phyloP scores from a whole-genome alignment of 2,888 invertebrate genomes.

The Ornithoptera priamus region DNA sequence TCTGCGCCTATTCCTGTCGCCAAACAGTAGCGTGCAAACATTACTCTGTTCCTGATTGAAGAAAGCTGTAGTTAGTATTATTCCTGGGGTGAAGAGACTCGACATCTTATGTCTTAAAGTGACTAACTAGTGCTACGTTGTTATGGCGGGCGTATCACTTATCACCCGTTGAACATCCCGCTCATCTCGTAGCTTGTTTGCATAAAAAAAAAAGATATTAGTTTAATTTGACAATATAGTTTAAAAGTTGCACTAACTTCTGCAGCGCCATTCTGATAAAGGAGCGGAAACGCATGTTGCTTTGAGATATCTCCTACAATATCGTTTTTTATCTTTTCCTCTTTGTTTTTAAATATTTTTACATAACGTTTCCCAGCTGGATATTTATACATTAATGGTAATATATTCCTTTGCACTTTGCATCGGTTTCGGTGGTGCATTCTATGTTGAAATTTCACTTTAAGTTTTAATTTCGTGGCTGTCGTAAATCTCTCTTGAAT shows the following conservation, averaged over 20 bases:
- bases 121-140: too few species aligned
- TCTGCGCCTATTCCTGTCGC: too few species aligned
- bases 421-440: background rate
- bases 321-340: background rate
- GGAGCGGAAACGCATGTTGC: slow-evolving; percentile 15
- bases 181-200: too few species aligned
- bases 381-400: slow-evolving; percentile 1
- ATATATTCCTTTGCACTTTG: slow-evolving; percentile 6
- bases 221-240: background rate
- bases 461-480: background rate
- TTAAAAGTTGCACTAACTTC: background rate
- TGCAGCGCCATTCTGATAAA: background rate
- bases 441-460: background rate
- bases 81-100: too few species aligned
- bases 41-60: too few species aligned
- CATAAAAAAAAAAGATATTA: background rate
- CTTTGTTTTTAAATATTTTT: slow-evolving; percentile 22
- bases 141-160: too few species aligned
- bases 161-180: too few species aligned
- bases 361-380: slow-evolving; percentile 8
- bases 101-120: too few species aligned
- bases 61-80: too few species aligned
- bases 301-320: slow-evolving; percentile 12
- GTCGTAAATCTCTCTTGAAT: too few species aligned
- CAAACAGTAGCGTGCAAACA: too few species aligned